Evolutionary conservation across 1,140 invertebrate genomes (phyloP).

Genomic region (Drosophila novamexicana): DNA sequence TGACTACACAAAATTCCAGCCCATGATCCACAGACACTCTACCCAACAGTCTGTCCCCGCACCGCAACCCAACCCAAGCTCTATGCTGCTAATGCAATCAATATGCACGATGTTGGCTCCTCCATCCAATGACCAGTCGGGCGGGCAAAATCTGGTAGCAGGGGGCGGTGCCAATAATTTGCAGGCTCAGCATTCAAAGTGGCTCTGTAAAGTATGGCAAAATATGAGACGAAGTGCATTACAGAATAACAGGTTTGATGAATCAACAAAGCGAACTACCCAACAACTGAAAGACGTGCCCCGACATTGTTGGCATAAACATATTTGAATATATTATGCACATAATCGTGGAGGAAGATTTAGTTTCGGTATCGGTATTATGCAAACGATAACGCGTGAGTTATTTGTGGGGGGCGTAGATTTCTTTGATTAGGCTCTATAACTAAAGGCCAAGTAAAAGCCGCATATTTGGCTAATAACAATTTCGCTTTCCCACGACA

Average conservation of each 20-base stretch:
- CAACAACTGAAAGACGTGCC: not conserved
- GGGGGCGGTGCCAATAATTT: slow-evolving; percentile 15
- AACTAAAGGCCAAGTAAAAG: slow-evolving; percentile 27
- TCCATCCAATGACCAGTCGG: slow-evolving; percentile 47
- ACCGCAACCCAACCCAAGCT: too few species aligned
- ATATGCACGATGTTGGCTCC: slow-evolving; percentile 38
- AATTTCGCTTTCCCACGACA: slow-evolving; percentile 44
- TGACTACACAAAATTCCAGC: slow-evolving; percentile 37
- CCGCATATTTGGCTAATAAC: slow-evolving; percentile 38
- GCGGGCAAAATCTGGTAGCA: not conserved
- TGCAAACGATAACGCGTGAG: slow-evolving; percentile 44
- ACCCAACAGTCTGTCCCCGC: too few species aligned
- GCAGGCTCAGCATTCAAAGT: slow-evolving; percentile 43
- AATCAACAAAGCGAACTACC: slow-evolving; percentile 4
- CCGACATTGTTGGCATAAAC: slow-evolving; percentile 44
- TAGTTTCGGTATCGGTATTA: slow-evolving; percentile 20
- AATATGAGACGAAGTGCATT: slow-evolving; percentile 52
- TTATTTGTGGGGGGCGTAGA: slow-evolving; percentile 57
- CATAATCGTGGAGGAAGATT: slow-evolving; percentile 66
- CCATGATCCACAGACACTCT: slow-evolving; percentile 19
- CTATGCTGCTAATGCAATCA: slow-evolving; percentile 22
- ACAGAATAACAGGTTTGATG: slow-evolving; percentile 44
- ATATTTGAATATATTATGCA: slow-evolving; percentile 61
- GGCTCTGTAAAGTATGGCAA: slow-evolving; percentile 48
- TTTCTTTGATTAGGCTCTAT: slow-evolving; percentile 29